Evolutionary conservation across 2,888 invertebrate genomes (phyloP).

Genomic region (Synanthedon formicaeformis): DNA sequence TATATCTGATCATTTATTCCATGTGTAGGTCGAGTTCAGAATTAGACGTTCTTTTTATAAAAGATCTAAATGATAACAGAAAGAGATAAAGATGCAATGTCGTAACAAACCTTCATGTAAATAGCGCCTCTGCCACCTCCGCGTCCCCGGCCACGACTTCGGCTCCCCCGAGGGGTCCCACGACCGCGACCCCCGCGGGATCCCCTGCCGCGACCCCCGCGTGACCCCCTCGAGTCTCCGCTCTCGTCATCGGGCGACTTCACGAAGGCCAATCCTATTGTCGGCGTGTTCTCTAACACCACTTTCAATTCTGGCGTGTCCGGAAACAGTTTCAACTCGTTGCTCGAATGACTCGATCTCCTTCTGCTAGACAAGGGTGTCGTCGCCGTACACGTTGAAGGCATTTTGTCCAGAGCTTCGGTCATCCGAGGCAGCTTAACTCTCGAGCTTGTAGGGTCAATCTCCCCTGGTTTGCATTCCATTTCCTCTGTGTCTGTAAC

Average conservation of each 20-base stretch:
- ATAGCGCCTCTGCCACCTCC: slow-evolving; percentile 51
- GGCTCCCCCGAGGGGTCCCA: slow-evolving; percentile 24
- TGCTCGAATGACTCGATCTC: slow-evolving; percentile 19
- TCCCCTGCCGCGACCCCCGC: slow-evolving; percentile 16
- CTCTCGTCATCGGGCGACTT: slow-evolving; percentile 32
- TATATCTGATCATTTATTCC: too few species aligned
- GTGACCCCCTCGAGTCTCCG: slow-evolving; percentile 12
- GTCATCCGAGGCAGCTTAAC: slow-evolving; percentile 61
- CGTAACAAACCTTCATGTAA: slow-evolving; percentile 30
- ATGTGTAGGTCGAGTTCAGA: too few species aligned
- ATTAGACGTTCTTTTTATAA: too few species aligned
- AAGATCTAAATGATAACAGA: too few species aligned
- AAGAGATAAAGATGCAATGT: slow-evolving; percentile 5
- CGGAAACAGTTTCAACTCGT: slow-evolving; percentile 25
- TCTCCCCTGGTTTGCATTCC: slow-evolving; percentile 18
- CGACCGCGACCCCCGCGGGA: slow-evolving; percentile 26
- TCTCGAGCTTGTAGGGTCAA: slow-evolving; percentile 58
- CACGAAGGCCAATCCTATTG: slow-evolving; percentile 30
- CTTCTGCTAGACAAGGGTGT: slow-evolving; percentile 43
- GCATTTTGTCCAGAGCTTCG: slow-evolving; percentile 55
- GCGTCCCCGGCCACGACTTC: slow-evolving; percentile 42
- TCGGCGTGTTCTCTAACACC: slow-evolving; percentile 19
- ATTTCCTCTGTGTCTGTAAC: slow-evolving; percentile 16
- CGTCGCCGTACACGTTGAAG: slow-evolving; percentile 40
- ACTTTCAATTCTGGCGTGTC: slow-evolving; percentile 27